These are phyloP conservation scores for Argyrosomus regius DNA, from an alignment of 2,797 vertebrate species.

Conservation along the genomic window DNA sequence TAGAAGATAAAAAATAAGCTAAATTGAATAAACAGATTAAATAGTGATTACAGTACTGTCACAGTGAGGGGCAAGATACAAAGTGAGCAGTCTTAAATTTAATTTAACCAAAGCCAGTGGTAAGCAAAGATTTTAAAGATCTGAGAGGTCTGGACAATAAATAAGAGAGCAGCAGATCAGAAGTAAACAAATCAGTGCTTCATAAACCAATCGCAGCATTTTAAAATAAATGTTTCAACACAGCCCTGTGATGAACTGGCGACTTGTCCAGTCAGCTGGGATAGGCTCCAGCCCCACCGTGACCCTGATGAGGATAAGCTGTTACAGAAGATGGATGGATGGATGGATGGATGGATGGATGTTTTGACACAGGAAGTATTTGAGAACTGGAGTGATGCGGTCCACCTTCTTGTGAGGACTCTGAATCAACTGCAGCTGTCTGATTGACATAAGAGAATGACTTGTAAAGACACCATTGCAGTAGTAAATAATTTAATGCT, in stretches of 20 bases:
- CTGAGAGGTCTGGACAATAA: background rate
- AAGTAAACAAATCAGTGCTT: background rate
- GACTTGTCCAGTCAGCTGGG: too few species aligned
- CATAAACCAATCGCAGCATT: background rate
- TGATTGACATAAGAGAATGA: background rate
- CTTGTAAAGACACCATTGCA: background rate
- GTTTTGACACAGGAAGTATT: background rate
- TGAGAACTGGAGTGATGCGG: too few species aligned
- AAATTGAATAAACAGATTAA: background rate
- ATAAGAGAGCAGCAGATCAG: background rate
- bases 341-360: too few species aligned
- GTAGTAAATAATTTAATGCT: background rate
- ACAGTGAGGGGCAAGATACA: background rate
- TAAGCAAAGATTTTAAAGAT: background rate
- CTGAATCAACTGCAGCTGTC: background rate
- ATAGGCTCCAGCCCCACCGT: too few species aligned
- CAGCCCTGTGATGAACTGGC: too few species aligned
- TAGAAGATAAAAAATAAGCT: too few species aligned
- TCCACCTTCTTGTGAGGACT: background rate
- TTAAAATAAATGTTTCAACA: background rate
- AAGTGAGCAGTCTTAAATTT: background rate
- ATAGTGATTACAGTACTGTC: background rate
- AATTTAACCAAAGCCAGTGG: background rate
- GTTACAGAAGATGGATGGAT: too few species aligned
- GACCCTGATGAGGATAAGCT: too few species aligned